Evolutionary conservation across 2,888 invertebrate genomes (phyloP).

Genomic region (Ischnura elegans): DNA sequence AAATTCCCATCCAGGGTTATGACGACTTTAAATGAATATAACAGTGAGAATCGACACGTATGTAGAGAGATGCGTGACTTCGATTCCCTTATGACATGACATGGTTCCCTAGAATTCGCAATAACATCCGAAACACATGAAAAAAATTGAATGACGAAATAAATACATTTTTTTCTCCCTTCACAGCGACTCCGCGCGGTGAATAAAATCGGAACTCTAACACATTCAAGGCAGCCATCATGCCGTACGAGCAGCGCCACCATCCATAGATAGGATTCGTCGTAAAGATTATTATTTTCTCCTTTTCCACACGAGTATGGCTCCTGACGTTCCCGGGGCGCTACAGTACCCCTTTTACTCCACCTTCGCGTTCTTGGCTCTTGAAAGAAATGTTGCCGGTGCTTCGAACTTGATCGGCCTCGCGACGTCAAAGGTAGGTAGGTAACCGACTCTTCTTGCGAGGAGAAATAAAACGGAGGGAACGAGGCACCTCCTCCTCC

Average conservation of each 20-base stretch:
- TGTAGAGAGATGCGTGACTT: neutral
- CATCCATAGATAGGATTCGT: neutral
- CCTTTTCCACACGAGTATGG: neutral
- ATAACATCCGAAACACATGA: neutral
- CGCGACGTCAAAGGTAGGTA: neutral
- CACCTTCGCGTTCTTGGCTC: too few relatives aligned
- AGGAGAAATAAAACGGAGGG: neutral
- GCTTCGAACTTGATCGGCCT: slow-evolving; percentile 6
- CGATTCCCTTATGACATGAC: neutral
- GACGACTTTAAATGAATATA: neutral
- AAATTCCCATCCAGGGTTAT: neutral
- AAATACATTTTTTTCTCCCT: too few relatives aligned
- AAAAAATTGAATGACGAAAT: too few relatives aligned
- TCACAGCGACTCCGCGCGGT: neutral
- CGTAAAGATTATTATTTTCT: neutral
- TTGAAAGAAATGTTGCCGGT: neutral
- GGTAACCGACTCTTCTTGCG: neutral
- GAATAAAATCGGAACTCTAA: neutral
- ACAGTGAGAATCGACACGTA: too few relatives aligned
- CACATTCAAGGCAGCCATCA: neutral
- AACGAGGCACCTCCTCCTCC: neutral
- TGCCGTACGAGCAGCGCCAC: neutral
- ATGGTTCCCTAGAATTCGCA: neutral
- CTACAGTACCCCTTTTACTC: neutral
- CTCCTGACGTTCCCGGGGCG: neutral